Evolutionary conservation across 2,797 vertebrate species (phyloP), one percentile per base, ranked within the genome.

Genomic region (Lepus oiostolus): DNA sequence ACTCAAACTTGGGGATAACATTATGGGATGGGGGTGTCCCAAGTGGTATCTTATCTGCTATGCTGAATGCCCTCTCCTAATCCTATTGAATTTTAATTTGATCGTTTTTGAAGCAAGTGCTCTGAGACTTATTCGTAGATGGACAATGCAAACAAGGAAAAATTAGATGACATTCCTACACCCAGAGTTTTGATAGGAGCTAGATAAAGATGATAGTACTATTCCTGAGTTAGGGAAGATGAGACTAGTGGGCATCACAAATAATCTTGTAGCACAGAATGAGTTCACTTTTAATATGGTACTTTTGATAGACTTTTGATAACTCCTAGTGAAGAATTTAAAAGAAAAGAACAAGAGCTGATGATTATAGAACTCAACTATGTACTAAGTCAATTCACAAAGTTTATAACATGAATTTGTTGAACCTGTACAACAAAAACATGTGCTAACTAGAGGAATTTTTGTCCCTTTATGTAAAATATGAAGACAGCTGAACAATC

Each of bases 231-330:
- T 32, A 63, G 19, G 24, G 24, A 76, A 81, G 80, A 81, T 4
- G 5, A 9, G 4, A 17, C 2, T 52, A 14, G 47, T 7, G 2
- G 1, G 0, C 26, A 17, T 52, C 54, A 13, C 6, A 19, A 86
- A 63, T 26, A 70, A 14, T 82, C 10, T 26, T 42, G 5, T 35
- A 19, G 4, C 62, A 17, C 3, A 65, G 9, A 50, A 14, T 65
- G 47, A 54, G 19, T 72, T 68, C 4, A 19, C 4, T 58, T 80
- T 70, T 74, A 2, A 17, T 14, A 62, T n/a, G 17, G 22, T 87
- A 1, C 12, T 87, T 67, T 86, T 26, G 19, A 85, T 54, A 72
- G 83, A 4, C 58, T 82, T 82, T 47, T 86, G 84, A 86, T 32
- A 85, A 12, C 54, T 93, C 4, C 26, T 93, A 28, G 26, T 72